A percentile compares a stretch with the other conserved stretches of the same genome.
Evolutionary conservation across 2,888 invertebrate genomes (phyloP).

Genomic region (Entomobrya proxima): DNA sequence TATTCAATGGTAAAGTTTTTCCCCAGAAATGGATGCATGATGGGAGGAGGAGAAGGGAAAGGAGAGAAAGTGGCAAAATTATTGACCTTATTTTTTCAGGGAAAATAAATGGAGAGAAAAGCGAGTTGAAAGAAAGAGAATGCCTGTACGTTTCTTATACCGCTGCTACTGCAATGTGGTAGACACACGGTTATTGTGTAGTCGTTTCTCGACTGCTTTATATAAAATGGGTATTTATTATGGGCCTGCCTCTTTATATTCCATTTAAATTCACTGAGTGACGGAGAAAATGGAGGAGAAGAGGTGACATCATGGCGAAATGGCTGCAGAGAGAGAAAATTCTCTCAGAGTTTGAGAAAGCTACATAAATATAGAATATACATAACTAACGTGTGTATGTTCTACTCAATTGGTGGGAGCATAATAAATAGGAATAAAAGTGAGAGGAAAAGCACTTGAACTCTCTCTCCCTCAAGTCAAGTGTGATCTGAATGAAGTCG

Average conservation of each 20-base stretch:
- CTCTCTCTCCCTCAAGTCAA: slow-evolving; percentile 26
- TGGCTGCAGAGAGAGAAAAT: not conserved
- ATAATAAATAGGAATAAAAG: slow-evolving; percentile 36
- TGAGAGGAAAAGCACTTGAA: slow-evolving; percentile 30
- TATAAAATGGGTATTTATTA: slow-evolving; percentile 13
- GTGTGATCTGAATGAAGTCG: slow-evolving; percentile 31
- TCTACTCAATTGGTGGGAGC: not conserved
- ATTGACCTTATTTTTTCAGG: slow-evolving; percentile 16
- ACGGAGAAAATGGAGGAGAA: slow-evolving; percentile 16
- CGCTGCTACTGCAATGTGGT: not conserved
- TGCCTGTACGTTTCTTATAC: too few relatives aligned
- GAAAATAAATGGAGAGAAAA: not conserved
- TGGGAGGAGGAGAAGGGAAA: not conserved
- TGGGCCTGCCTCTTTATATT: slow-evolving; percentile 14
- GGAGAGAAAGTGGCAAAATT: slow-evolving; percentile 34
- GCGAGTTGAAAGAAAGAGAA: not conserved
- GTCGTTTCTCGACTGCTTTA: not conserved
- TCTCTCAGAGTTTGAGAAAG: not conserved
- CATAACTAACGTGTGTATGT: too few relatives aligned
- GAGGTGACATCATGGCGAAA: slow-evolving; percentile 7
- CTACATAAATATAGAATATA: not conserved
- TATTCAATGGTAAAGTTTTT: too few relatives aligned
- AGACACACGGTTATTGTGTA: too few relatives aligned
- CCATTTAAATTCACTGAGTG: slow-evolving; percentile 35
- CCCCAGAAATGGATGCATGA: too few relatives aligned